A percentile compares a stretch with the other conserved stretches of the same genome.
Evolutionary conservation across 2,888 invertebrate species (phyloP).

Genomic region (Xanthorhoe designata): DNA sequence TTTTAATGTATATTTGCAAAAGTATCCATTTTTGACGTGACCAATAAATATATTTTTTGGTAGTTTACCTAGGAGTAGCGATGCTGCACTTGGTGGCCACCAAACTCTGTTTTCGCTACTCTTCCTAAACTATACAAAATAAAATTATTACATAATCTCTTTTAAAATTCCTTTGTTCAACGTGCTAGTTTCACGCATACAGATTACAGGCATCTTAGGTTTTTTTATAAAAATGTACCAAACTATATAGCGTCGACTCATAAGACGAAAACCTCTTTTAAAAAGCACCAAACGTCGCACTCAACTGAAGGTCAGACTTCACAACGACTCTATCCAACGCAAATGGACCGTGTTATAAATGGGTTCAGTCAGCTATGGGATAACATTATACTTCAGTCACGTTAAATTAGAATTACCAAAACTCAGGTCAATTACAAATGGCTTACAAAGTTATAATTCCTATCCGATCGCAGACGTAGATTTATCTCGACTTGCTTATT

Average conservation of each 20-base stretch:
- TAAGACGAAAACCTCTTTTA: constrained; percentile 6
- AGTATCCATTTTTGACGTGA: too few species aligned
- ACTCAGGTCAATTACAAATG: constrained; percentile 69
- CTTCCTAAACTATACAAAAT: too few species aligned
- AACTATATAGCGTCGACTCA: not conserved
- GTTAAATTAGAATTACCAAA: constrained; percentile 60
- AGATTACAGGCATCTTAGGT: too few species aligned
- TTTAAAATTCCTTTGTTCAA: too few species aligned
- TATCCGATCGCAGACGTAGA: constrained; percentile 60
- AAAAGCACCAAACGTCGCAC: not conserved
- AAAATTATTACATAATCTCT: too few species aligned
- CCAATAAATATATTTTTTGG: too few species aligned
- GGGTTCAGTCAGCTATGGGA: constrained; percentile 46
- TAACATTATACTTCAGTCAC: constrained; percentile 44
- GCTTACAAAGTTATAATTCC: constrained; percentile 74
- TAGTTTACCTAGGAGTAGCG: too few species aligned
- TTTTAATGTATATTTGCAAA: too few species aligned
- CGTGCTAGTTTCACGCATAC: too few species aligned
- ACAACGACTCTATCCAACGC: constrained; percentile 38
- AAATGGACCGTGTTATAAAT: constrained; percentile 48
- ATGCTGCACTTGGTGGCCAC: too few species aligned
- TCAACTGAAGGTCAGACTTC: constrained; percentile 26
- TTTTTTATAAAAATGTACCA: too few species aligned
- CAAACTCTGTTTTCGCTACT: too few species aligned
- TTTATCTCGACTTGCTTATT: constrained; percentile 74